Conservation (phyloP, 2,113 vertebrate species). For the Poecilia latipinna region DNA sequence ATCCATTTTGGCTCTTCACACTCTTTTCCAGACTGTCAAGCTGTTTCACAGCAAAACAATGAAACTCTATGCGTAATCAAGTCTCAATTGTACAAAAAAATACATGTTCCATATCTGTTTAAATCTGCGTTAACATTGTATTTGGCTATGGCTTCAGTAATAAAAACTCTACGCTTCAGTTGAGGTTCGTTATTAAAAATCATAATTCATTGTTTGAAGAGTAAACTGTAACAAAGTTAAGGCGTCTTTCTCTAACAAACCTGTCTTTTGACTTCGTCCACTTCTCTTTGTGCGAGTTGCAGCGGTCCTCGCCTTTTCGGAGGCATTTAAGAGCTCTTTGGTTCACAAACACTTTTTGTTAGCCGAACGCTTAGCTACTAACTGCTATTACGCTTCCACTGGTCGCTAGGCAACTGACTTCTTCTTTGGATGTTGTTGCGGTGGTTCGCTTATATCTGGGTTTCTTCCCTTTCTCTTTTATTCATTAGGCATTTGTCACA, state of each 20-base stretch:
- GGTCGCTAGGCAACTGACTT: slow-evolving; percentile 64
- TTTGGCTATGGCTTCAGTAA: not conserved
- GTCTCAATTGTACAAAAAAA: not conserved
- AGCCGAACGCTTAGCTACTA: slow-evolving; percentile 7
- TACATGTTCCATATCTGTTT: not conserved
- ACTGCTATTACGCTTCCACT: slow-evolving; percentile 8
- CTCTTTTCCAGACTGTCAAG: slow-evolving; percentile 62
- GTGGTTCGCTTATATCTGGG: not conserved
- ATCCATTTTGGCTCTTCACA: slow-evolving; percentile 31
- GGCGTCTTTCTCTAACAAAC: slow-evolving; percentile 40
- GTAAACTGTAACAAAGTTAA: not conserved
- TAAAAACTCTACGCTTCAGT: no score
- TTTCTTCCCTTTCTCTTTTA: not conserved
- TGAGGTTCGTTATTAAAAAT: not conserved
- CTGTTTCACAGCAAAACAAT: slow-evolving; percentile 31
- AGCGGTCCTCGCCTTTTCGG: slow-evolving; percentile 73
- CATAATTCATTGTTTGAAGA: not conserved
- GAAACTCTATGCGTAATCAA: no score
- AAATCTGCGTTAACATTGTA: not conserved
- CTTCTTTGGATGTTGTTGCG: not conserved
- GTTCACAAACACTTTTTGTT: not conserved
- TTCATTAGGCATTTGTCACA: no score
- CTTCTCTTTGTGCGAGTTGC: slow-evolving; percentile 71
- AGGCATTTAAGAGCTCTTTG: slow-evolving; percentile 58
- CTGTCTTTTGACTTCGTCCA: slow-evolving; percentile 67